Evolutionary conservation across 2,113 vertebrate genomes (phyloP).

Genomic region (Fukomys damarensis): DNA sequence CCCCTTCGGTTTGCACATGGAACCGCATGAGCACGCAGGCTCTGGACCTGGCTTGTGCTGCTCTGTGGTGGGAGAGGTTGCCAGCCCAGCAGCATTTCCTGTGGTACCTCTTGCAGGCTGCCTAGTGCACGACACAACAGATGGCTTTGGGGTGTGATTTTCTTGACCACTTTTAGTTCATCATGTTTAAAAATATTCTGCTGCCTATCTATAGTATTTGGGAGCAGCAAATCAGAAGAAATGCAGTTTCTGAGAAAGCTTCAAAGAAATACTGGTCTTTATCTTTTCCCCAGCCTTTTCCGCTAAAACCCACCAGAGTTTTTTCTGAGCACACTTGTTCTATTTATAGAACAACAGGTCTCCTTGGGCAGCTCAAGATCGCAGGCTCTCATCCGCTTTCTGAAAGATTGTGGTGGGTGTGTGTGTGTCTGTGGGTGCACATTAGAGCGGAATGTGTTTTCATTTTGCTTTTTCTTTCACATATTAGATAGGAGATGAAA

Average conservation of each 20-base stretch:
- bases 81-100: slow-evolving; percentile 47
- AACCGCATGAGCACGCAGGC: not conserved
- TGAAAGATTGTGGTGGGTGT: slow-evolving; percentile 47
- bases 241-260: slow-evolving; percentile 79
- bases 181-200: slow-evolving; percentile 64
- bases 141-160: slow-evolving; percentile 41
- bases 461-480: slow-evolving; percentile 76
- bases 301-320: slow-evolving; percentile 85
- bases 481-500: slow-evolving; percentile 55
- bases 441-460: slow-evolving; percentile 6
- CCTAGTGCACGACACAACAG: not conserved
- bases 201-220: slow-evolving; percentile 28
- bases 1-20: not conserved
- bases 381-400: slow-evolving; percentile 76
- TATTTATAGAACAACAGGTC: slow-evolving; percentile 86
- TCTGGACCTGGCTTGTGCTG: not conserved
- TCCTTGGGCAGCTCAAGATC: slow-evolving; percentile 81
- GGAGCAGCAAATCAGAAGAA: slow-evolving; percentile 60
- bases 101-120: not conserved
- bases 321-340: slow-evolving; percentile 80
- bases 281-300: slow-evolving; percentile 86
- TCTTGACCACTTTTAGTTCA: slow-evolving; percentile 55
- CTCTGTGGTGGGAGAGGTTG: not conserved
- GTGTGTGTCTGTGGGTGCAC: not conserved
- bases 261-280: slow-evolving; percentile 82